Percentiles rank a stretch among this genome's conserved stretches.
Conservation (phyloP, 2,888 invertebrate species). For the Aradus depressus region DNA sequence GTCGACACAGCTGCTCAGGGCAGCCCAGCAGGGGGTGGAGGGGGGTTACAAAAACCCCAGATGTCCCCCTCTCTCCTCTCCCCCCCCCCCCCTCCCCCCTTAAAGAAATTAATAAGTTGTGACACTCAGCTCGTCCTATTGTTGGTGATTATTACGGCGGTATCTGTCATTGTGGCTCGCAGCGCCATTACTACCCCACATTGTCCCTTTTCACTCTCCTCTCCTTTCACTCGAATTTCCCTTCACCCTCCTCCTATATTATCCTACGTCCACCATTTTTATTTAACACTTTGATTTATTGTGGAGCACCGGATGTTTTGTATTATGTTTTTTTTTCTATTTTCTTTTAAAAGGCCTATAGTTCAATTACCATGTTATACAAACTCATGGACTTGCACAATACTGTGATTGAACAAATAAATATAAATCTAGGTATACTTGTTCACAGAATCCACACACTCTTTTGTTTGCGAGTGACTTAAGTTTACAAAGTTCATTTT, state of each 20-base stretch:
- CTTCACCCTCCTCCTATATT: not conserved
- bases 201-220: conserved; percentile 1
- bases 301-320: conserved; percentile 12
- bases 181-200: conserved; percentile 7
- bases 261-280: conserved; percentile 19
- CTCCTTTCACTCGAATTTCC: not conserved
- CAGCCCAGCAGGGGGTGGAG: not conserved
- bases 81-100: too few relatives aligned
- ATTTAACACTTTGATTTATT: conserved; percentile 16
- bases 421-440: too few relatives aligned
- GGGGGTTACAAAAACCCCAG: conserved; percentile 2
- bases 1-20: not conserved
- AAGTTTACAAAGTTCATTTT: too few relatives aligned
- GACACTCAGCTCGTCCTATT: conserved; percentile 10
- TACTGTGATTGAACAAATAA: too few relatives aligned
- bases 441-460: too few relatives aligned
- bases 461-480: too few relatives aligned
- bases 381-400: too few relatives aligned
- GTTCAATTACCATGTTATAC: too few relatives aligned
- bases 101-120: conserved; percentile 19
- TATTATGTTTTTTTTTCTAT: conserved; percentile 3
- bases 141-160: too few relatives aligned
- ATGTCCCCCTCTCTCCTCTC: not conserved
- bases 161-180: conserved; percentile 12
- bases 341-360: too few relatives aligned